Evolutionary conservation across 2,113 vertebrate genomes (phyloP), one percentile per base, ranked within the genome.

Genomic region (Psilopogon haemacephalus): DNA sequence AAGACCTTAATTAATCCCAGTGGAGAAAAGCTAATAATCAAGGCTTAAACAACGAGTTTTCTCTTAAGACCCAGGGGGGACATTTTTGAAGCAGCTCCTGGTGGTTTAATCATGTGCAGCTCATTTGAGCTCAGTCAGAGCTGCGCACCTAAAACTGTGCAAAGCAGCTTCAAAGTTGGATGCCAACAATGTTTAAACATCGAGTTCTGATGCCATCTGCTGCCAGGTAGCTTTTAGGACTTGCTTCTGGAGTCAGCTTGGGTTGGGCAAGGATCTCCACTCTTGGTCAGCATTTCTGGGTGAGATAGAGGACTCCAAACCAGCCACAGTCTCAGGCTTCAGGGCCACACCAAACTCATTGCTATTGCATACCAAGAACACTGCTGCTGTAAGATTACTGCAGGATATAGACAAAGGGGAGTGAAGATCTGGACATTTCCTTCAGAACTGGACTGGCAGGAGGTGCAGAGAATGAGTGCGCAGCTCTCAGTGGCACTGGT

Each of bases 1-100:
- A 92, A 88, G 50, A 88, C 15, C 9, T 76, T 89, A 81, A 93
- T 95, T 91, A 86, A 63, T 92, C 52, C 68, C 81, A 63, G 48
- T 14, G 70, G 82, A 75, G 44, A 85, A 93, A 48, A 86, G 81
- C 26, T 56, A 81, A 88, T 84, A 74, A 80, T 73, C 40, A 81
- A 44, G 48, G 46, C 59, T 76, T 73, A 55, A 91, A 91, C 68
- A 78, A 69, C 35, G 35, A 33, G 11, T 5, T 90, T 94, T 85
- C 20, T 3, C 35, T 55, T 32, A 32, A 74, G 38, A 63, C 35
- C 9, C 32, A 3, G 54, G 58, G 50, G 64, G 48, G 37, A 6
- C 88, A 13, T 15, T 68, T 85, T 88, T 89, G 68, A 84, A 91
- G 82, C 70, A 73, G 44, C 37, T 92, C 32, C 0, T 9, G 19